Evolutionary conservation across 2,888 invertebrate species (phyloP), one percentile per base, ranked within the genome.

Genomic region (Hymenopus coronatus): DNA sequence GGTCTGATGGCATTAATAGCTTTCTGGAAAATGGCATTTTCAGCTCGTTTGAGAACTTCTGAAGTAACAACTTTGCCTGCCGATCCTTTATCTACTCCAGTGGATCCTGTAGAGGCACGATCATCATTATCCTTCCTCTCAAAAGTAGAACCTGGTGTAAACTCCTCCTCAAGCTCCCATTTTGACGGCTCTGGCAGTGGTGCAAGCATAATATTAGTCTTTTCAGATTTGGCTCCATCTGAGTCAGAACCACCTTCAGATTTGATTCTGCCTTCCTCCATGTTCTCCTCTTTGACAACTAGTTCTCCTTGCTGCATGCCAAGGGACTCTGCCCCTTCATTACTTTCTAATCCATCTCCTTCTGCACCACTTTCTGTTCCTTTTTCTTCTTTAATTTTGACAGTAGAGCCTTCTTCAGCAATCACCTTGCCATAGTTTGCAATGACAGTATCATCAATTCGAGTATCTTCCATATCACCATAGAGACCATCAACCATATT

Each of bases 11-110:
- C 97, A 92, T 96, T 97, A 84, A 97, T 97, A 0, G 97, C 97
- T 93, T 98, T 97, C 83, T 98, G 97, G 92, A 98, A 97, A 91
- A 98, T 97, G 0, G 97, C 98, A 92, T 98, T 98, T 94, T 98
- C 98, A 2, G 98, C 98, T 91, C 98, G 95, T 92, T 98, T 98
- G 87, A 98, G 94, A 7, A 98, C 97, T 93, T 98, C 98, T 28
- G 96, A 97, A 1, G 98, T 98, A 1, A 96, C 94, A 83, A 96
- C 96, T 93, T 97, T 97, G 83, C 90, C 90, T 89, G 94, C 95
- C 12, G 94, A 93, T 70, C 54, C 54, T 91, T 95, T 95, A 91
- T 95, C 95, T 33, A 89, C 86, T 94, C 85, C 89, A 82, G n/a
- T 85, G 27, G 40, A 25, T 92, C 91, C 93, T 91, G 91, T 84